Conservation (phyloP, 1,140 invertebrate species). For the Leptopilina clavipes region DNA sequence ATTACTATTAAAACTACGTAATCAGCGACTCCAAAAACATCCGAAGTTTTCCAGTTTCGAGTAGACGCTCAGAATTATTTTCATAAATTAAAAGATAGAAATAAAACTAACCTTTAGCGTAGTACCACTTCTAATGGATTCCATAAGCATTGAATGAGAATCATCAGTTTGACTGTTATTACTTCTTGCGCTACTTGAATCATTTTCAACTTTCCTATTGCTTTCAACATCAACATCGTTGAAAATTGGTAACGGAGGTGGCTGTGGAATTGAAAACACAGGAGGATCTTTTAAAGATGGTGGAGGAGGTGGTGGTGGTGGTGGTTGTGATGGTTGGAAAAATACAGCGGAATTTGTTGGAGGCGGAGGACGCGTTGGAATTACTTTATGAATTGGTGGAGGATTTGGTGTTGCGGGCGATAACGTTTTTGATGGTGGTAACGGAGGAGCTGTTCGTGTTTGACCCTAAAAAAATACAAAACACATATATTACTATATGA, state of each 20-base stretch:
- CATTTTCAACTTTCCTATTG: slow-evolving; percentile 36
- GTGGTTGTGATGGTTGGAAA: slow-evolving; percentile 61
- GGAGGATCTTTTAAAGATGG: slow-evolving; percentile 52
- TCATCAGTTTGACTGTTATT: slow-evolving; percentile 71
- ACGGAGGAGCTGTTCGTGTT: slow-evolving; percentile 72
- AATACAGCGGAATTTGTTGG: slow-evolving; percentile 66
- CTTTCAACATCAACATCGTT: slow-evolving; percentile 51
- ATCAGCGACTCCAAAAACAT: too few relatives aligned
- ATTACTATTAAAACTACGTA: too few relatives aligned
- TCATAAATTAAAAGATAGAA: too few relatives aligned
- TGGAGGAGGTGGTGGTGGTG: slow-evolving; percentile 63
- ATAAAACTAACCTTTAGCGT: slow-evolving; percentile 77
- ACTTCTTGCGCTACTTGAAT: slow-evolving; percentile 51
- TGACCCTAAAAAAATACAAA: slow-evolving; percentile 64
- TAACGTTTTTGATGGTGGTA: slow-evolving; percentile 68
- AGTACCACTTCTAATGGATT: slow-evolving; percentile 84
- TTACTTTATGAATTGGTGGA: slow-evolving; percentile 67
- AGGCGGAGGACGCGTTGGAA: slow-evolving; percentile 71
- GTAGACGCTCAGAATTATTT: too few relatives aligned
- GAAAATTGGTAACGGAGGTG: slow-evolving; percentile 68
- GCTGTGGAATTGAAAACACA: slow-evolving; percentile 69
- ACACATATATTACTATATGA: slow-evolving; percentile 33
- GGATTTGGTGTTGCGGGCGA: slow-evolving; percentile 63
- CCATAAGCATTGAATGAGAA: slow-evolving; percentile 81
- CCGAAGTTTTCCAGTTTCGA: too few relatives aligned